Base-by-base conservation (phyloP, 2,888 invertebrate genomes). In the Dioctria linearis region DNA sequence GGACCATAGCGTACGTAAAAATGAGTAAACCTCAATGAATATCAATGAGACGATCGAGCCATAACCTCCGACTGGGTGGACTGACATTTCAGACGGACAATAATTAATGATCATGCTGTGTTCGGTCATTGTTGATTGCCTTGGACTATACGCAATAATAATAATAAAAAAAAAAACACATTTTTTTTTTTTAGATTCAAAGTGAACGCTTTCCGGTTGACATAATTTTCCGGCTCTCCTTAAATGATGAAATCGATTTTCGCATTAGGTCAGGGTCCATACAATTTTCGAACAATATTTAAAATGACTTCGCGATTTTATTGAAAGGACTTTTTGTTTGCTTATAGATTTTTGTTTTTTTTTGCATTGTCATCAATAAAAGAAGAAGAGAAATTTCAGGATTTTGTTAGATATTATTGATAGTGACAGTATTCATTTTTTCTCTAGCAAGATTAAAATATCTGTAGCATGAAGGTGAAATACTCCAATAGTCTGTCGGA, bases 1-100 rank as follows among this genome's bases (percentile, higher is more conserved):
- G 37, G 76, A 46, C 57, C 63, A n/a, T 49, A 46, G 37, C 42
- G 46, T 9, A 46, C 76, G 37, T n/a, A 46, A 37, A 59, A 25
- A 25, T 25, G 25, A 25, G 25, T 25, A 25, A 25, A 25, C 25
- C 25, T 67, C 67, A 79, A 79, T 69, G 79, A 79, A 79, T 79
- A 79, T 79, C 79, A 69, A 69, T 79, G 67, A 78, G 78, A 57
- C 79, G 79, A 79, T 79, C 59, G 67, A 69, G 57, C 67, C 67
- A 57, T 43, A 79, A 79, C 67, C 79, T 42, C 79, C 67, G 59
- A 59, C 79, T 79, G 79, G 67, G 79, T 69, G 66, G 25, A 67
- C 51, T 66, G 79, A 79, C 67, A 57, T 79, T 67, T 79, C 46
- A 69, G 79, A 76, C 76, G 79, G 79, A 76, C 76, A 76, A 76